Conservation (phyloP, 1,140 invertebrate species). For the Eupristina koningsbergeri region DNA sequence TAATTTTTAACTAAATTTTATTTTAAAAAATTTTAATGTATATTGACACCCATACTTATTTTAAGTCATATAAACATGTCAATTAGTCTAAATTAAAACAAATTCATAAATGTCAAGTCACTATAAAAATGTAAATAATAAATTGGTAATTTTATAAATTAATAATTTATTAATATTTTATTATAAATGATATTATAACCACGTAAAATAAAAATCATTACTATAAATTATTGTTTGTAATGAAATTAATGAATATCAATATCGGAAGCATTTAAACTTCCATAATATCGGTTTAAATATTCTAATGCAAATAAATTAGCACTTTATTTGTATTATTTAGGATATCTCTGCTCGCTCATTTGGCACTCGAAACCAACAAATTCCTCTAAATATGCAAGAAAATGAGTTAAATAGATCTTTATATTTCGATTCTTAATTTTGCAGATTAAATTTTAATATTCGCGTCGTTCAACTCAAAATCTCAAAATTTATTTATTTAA, state of each 20-base stretch:
- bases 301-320: not conserved
- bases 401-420: not conserved
- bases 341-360: not conserved
- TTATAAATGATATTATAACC: too few relatives aligned
- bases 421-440: not conserved
- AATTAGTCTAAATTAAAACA: too few relatives aligned
- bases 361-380: not conserved
- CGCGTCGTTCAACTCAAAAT: not conserved
- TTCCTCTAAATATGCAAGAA: not conserved
- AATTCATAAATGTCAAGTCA: too few relatives aligned
- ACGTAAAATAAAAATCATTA: not conserved
- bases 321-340: not conserved
- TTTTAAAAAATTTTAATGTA: too few relatives aligned
- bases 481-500: not conserved
- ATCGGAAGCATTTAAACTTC: not conserved
- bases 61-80: too few relatives aligned
- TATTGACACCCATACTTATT: too few relatives aligned
- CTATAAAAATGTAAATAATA: too few relatives aligned
- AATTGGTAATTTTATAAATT: too few relatives aligned
- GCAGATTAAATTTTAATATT: not conserved
- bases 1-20: too few relatives aligned
- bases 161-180: too few relatives aligned
- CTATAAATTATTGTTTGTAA: not conserved
- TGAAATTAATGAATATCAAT: not conserved
- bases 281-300: not conserved